Evolutionary conservation across 2,113 vertebrate genomes (phyloP), one percentile per base, ranked within the genome.

Genomic region (Bagarius yarrelli): DNA sequence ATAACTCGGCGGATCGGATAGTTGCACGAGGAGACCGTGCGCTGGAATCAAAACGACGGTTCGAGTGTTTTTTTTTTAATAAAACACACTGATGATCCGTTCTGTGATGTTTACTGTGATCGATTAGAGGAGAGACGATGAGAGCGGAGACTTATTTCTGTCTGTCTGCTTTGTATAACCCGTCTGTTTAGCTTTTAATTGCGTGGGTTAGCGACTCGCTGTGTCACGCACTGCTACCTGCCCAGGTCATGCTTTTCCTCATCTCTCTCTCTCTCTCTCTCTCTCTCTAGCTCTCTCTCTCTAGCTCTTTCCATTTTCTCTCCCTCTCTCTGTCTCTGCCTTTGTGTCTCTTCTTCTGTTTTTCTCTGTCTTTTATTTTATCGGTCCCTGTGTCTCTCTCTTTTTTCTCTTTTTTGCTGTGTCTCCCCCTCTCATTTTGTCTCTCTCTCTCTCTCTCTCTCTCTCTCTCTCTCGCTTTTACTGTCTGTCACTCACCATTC

Each of bases 1-100:
- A 98, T 97, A 97, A 98, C 95, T 93, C 91, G 97, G 94, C 91
- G 92, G 94, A 96, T 91, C 94, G 95, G 97, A 96, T 96, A 94
- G 94, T 95, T 95, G 94, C 93, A 92, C 90, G 94, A 95, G 93
- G 92, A 93, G 93, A 94, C 91, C 90, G 63, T 91, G 91, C 93
- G 94, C 94, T 90, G 92, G 93, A 93, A 94, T 94, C 92, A 93
- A 47, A 47, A 11, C 44, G 6, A 81, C 93, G 94, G 94, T 90
- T 92, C 92, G 71, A 23, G 25, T 6, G 15, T 13, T 19, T 11
- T 21, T 12, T 27, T 64, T 15, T 8, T 21, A 19, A n/a, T n/a
- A n/a, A n/a, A n/a, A 52, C 40, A 57, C 13, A 30, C 32, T 11
- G 27, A 56, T 0, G 30, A 11, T 32, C 47, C 60, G 14, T 40